These are phyloP conservation scores for Megaptera novaeangliae DNA, from an alignment of 2,113 vertebrate species.

Conservation along the genomic window DNA sequence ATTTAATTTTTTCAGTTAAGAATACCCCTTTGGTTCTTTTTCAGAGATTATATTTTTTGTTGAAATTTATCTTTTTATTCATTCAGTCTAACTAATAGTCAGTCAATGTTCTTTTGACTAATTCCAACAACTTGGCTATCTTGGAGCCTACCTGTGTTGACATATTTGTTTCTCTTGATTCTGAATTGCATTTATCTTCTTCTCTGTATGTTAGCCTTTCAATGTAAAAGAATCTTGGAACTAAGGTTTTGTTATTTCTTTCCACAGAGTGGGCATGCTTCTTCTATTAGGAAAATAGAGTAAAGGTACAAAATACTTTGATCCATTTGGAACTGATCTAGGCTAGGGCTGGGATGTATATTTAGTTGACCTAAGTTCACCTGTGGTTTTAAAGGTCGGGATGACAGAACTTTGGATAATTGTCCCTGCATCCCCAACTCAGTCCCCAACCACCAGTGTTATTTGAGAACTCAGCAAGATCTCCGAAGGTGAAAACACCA, in stretches of 20 bases:
- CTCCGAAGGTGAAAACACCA: background rate
- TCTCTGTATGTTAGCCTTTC: background rate
- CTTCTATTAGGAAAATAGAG: background rate
- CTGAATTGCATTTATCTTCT: background rate
- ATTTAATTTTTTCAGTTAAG: background rate
- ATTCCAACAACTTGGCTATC: background rate
- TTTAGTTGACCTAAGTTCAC: background rate
- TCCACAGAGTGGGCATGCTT: background rate
- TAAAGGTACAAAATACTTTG: background rate
- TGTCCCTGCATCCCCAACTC: background rate
- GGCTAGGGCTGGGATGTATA: background rate
- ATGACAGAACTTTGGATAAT: background rate
- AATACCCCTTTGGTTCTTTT: background rate
- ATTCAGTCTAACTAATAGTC: background rate
- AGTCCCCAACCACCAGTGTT: too few relatives aligned
- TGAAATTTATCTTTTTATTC: background rate
- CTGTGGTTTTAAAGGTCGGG: background rate
- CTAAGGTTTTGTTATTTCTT: background rate
- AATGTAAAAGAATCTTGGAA: background rate
- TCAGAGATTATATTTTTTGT: background rate
- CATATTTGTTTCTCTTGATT: background rate
- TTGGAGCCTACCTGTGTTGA: background rate
- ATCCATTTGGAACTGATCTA: background rate
- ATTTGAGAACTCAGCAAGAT: background rate
- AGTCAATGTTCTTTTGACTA: background rate